Conservation (phyloP, 2,113 vertebrate genomes). For the Protobothrops flavoviridis region DNA sequence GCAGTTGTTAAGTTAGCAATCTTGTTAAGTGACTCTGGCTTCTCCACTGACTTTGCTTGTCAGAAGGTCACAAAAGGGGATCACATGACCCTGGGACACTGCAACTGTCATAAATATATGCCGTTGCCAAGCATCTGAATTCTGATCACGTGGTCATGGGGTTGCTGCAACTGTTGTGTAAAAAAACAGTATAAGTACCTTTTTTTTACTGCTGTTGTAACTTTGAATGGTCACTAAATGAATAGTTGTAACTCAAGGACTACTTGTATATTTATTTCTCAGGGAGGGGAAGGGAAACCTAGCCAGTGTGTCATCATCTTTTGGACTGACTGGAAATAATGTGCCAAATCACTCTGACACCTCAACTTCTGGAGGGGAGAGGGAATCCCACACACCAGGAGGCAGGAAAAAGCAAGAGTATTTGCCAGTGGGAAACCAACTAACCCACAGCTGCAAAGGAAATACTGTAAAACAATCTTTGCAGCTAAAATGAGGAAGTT, state of each 20-base stretch:
- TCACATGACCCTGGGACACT: background rate
- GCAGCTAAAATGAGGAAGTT: background rate
- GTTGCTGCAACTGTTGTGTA: background rate
- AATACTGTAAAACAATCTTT: background rate
- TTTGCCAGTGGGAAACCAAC: background rate
- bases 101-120: background rate
- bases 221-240: background rate
- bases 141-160: background rate
- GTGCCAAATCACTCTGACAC: background rate
- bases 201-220: background rate
- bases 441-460: background rate
- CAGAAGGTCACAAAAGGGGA: background rate
- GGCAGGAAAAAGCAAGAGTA: background rate
- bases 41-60: background rate
- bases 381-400: background rate
- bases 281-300: background rate
- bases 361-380: background rate
- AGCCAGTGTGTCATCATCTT: background rate
- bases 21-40: background rate
- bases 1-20: no score
- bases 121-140: background rate
- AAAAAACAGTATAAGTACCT: background rate
- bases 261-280: background rate
- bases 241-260: background rate
- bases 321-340: background rate